phyloP scores from a whole-genome alignment of 1,140 invertebrate genomes.

The Calliphora vicina region DNA sequence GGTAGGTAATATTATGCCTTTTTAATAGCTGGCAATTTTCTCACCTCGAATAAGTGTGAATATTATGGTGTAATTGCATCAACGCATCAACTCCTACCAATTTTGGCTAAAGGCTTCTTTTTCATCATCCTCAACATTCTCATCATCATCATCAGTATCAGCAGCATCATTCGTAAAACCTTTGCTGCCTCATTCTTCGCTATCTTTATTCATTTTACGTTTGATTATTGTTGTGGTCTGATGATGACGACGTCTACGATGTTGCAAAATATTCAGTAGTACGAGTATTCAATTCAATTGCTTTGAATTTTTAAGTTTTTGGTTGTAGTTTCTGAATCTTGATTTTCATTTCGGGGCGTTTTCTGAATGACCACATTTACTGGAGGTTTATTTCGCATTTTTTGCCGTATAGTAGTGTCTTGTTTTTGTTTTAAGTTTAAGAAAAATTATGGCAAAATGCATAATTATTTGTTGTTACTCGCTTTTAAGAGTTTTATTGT shows the following conservation, averaged over 20 bases:
- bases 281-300: background rate
- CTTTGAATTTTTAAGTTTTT: background rate
- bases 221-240: no score
- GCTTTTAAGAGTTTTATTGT: slow-evolving; percentile 14
- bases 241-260: background rate
- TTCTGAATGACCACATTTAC: background rate
- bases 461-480: slow-evolving; percentile 59
- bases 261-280: background rate
- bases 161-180: background rate
- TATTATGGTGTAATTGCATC: slow-evolving; percentile 64
- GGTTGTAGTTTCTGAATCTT: background rate
- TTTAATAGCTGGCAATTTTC: slow-evolving; percentile 64
- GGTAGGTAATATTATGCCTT: slow-evolving; percentile 46
- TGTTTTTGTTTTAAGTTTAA: slow-evolving; percentile 42
- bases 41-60: slow-evolving; percentile 64
- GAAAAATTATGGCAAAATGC: slow-evolving; percentile 60
- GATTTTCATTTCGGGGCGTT: slow-evolving; percentile 22
- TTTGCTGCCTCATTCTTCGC: background rate
- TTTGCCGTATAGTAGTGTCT: slow-evolving; percentile 30
- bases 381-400: background rate
- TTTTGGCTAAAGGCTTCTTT: slow-evolving; percentile 54
- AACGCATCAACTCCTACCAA: slow-evolving; percentile 64
- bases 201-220: no score
- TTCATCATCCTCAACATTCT: slow-evolving; percentile 17
- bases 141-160: background rate